These are phyloP conservation scores for Monochamus saltuarius DNA, from an alignment of 1,140 invertebrate genomes.

Conservation along the genomic window DNA sequence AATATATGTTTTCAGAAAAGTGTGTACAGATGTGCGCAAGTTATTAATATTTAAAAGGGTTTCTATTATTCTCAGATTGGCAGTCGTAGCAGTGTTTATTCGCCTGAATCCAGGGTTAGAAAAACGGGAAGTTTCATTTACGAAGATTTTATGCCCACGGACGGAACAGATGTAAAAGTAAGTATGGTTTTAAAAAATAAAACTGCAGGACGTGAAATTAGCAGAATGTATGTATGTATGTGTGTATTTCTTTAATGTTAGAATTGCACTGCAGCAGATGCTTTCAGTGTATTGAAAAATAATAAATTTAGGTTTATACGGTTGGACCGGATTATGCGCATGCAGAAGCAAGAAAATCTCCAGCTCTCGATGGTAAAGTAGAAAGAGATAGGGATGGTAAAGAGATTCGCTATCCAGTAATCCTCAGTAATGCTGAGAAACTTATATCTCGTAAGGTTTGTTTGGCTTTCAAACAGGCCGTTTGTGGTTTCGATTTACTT, in stretches of 20 bases:
- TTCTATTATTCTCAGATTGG: slow-evolving; percentile 73
- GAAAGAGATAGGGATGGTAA: slow-evolving; percentile 98
- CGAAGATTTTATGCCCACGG: slow-evolving; percentile 99
- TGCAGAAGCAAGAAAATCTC: slow-evolving; percentile 97
- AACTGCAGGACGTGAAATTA: background rate
- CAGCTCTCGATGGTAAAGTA: slow-evolving; percentile 96
- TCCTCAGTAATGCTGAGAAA: slow-evolving; percentile 96
- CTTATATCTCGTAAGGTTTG: slow-evolving; percentile 98
- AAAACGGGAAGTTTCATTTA: slow-evolving; percentile 99
- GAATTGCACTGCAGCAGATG: background rate
- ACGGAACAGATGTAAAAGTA: slow-evolving; percentile 91
- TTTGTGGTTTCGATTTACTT: slow-evolving; percentile 98
- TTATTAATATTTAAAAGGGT: slow-evolving; percentile 19
- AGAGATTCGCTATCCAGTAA: slow-evolving; percentile 98
- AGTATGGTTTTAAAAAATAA: slow-evolving; percentile 5
- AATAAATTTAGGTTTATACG: slow-evolving; percentile 71
- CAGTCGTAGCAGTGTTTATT: slow-evolving; percentile 97
- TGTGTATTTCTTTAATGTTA: no score
- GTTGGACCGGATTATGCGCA: slow-evolving; percentile 99
- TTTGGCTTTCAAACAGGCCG: slow-evolving; percentile 97
- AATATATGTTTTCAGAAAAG: background rate
- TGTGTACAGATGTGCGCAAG: slow-evolving; percentile 26
- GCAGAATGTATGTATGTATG: background rate
- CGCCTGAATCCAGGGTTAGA: slow-evolving; percentile 91
- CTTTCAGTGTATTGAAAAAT: background rate